Evolutionary conservation across 1,140 invertebrate species (phyloP), one percentile per base, ranked within the genome.

Genomic region (Episyrphus balteatus): DNA sequence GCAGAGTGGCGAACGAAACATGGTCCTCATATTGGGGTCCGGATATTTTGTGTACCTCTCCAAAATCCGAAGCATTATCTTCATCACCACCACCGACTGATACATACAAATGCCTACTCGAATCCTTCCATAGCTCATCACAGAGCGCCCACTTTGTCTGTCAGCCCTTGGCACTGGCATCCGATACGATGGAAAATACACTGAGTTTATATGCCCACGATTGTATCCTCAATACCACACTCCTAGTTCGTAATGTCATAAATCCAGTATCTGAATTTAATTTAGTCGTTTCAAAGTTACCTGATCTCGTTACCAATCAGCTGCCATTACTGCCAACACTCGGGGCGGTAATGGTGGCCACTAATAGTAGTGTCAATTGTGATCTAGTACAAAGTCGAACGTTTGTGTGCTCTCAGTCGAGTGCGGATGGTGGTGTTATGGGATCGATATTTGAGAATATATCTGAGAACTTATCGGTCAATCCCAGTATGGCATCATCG

Each of bases 1-100:
- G 65, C 65, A 62, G 62, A 61, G 60, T 55, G 64, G 62, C 62
- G 62, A 62, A 60, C 55, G 52, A 51, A 51, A 49, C 50, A 59
- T 61, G 62, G 62, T 62, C 58, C 45, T 59, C 21, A 26, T 26
- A 26, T 8, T 26, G 21, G 21, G 52, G 59, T 64, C 62, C 61
- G 61, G 59, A 47, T 51, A 52, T 53, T 55, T 31, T 48, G 52
- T 14, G 51, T 51, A 15, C 47, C 47, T 30, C 43, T 21, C 13
- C 50, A 51, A 19, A 39, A 53, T 39, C 42, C 50, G 18, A 34
- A 46, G 19, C 44, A 39, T 17, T 26, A 21, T 18, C 33, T 10
- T 10, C 21, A 17, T 46, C 44, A 13, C 21, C 14, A 44, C 38
- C 7, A 21, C 40, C 10, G 36, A 10, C 13, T 26, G 21, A 26